phyloP scores from a whole-genome alignment of 2,797 vertebrate genomes.

The Notoglanidium macrostoma region DNA sequence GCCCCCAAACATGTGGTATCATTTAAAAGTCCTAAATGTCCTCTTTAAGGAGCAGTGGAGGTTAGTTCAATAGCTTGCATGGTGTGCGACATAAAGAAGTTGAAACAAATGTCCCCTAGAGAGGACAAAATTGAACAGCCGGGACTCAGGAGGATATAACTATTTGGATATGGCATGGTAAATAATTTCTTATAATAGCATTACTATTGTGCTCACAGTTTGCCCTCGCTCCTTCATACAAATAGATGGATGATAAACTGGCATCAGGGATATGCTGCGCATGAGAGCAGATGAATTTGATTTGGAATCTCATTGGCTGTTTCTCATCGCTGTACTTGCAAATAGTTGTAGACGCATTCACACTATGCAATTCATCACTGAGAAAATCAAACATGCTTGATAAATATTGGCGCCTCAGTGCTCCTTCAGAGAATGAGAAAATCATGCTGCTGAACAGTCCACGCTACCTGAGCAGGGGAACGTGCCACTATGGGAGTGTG shows the following conservation, averaged over 20 bases:
- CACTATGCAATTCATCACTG: neutral
- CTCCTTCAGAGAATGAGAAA: neutral
- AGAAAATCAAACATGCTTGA: slow-evolving; percentile 1
- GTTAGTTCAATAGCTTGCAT: too few relatives aligned
- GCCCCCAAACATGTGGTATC: too few relatives aligned
- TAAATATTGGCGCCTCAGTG: neutral
- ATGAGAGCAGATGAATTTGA: neutral
- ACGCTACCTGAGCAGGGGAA: neutral
- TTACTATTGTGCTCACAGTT: neutral
- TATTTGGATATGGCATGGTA: neutral
- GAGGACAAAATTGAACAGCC: too few relatives aligned
- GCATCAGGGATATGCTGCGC: neutral
- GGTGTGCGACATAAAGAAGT: too few relatives aligned
- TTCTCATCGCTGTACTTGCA: neutral
- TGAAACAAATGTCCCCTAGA: too few relatives aligned
- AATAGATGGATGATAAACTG: slow-evolving; percentile 1
- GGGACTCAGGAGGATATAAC: too few relatives aligned
- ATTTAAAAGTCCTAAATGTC: too few relatives aligned
- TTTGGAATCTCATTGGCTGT: neutral
- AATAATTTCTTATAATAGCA: neutral
- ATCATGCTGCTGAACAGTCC: too few relatives aligned
- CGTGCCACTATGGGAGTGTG: neutral
- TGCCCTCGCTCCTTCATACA: neutral
- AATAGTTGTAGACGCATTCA: neutral
- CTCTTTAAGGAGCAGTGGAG: too few relatives aligned